Evolutionary conservation across 2,113 vertebrate genomes (phyloP).

Genomic region (Chelonoidis abingdonii): DNA sequence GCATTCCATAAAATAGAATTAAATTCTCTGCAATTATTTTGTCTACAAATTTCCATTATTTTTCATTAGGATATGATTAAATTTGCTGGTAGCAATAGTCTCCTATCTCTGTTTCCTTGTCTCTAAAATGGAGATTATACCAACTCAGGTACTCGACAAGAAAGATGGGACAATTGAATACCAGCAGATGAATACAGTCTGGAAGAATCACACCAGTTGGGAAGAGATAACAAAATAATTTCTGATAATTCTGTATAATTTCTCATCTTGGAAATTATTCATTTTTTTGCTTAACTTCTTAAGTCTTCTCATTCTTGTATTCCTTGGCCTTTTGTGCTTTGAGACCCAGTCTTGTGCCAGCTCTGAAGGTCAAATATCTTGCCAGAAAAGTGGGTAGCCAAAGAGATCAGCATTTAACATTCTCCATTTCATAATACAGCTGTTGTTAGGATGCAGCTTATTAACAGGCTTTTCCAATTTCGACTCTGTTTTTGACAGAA

Average conservation of each 20-base stretch:
- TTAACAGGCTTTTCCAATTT: slow-evolving; percentile 7
- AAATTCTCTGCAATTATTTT: no score
- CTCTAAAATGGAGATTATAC: no score
- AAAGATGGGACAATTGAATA: no score
- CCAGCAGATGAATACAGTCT: neutral
- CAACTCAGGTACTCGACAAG: no score
- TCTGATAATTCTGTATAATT: neutral
- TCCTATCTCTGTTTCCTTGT: no score
- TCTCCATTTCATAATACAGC: slow-evolving; percentile 39
- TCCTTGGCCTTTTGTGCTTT: slow-evolving; percentile 16
- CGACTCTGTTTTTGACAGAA: slow-evolving; percentile 11
- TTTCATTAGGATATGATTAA: no score
- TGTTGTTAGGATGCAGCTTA: slow-evolving; percentile 63
- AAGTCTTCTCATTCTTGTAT: neutral
- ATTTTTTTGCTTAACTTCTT: neutral
- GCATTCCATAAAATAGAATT: no score
- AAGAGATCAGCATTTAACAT: slow-evolving; percentile 4
- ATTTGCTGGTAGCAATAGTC: no score
- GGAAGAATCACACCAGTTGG: neutral
- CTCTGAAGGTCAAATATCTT: slow-evolving; percentile 65
- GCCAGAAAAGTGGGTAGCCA: slow-evolving; percentile 49
- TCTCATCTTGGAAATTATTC: neutral
- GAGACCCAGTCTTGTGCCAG: neutral
- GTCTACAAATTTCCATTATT: no score
- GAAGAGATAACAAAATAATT: neutral